Evolutionary conservation across 1,140 invertebrate species (phyloP).

Genomic region (Leptinotarsa undecemlineata): DNA sequence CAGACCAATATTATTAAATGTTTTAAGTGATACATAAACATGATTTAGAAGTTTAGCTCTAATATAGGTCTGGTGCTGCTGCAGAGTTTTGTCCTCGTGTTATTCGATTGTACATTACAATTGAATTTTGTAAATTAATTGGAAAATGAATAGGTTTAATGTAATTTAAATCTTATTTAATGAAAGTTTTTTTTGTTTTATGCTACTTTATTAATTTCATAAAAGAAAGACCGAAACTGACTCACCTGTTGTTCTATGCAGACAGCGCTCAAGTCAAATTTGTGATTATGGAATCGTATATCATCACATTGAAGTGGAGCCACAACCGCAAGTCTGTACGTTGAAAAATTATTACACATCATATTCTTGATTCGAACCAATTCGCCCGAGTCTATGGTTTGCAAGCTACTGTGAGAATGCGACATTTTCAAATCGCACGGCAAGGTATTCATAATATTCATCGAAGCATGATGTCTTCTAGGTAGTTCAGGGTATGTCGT

Average conservation of each 20-base stretch:
- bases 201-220: too few species aligned
- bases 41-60: too few species aligned
- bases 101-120: too few species aligned
- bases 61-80: too few species aligned
- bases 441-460: constrained; percentile 52
- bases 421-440: constrained; percentile 45
- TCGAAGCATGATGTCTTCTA: constrained; percentile 40
- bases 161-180: too few species aligned
- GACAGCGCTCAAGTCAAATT: constrained; percentile 40
- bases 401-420: constrained; percentile 38
- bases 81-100: too few species aligned
- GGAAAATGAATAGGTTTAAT: too few species aligned
- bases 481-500: constrained; percentile 48
- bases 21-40: too few species aligned
- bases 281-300: constrained; percentile 32
- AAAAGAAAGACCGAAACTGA: background rate
- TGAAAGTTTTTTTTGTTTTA: too few species aligned
- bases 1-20: too few species aligned
- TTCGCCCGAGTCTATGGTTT: constrained; percentile 37
- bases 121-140: too few species aligned
- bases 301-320: constrained; percentile 42
- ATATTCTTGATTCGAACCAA: constrained; percentile 44
- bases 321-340: constrained; percentile 42
- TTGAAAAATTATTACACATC: constrained; percentile 40
- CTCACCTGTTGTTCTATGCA: constrained; percentile 48